Evolutionary conservation across 2,888 invertebrate species (phyloP).

Genomic region (Drosophila rubida): DNA sequence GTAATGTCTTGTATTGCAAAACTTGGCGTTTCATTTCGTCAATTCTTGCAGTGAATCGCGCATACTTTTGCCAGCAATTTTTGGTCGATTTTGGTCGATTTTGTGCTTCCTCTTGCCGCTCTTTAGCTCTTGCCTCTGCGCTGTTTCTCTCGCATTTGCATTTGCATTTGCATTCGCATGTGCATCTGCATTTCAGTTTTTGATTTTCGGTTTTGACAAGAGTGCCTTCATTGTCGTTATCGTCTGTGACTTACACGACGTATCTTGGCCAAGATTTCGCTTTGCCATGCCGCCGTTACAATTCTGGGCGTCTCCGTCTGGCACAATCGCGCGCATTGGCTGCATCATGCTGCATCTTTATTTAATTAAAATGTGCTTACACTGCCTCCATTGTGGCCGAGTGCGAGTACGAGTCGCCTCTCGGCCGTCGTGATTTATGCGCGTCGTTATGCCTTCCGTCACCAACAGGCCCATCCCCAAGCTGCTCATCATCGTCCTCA

Average conservation of each 20-base stretch:
- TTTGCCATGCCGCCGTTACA: conserved; percentile 77
- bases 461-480: conserved; percentile 19
- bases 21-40: conserved; percentile 76
- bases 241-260: conserved; percentile 74
- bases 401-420: conserved; percentile 5
- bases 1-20: conserved; percentile 76
- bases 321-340: conserved; percentile 40
- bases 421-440: conserved; percentile 53
- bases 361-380: conserved; percentile 74
- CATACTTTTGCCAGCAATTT: conserved; percentile 52
- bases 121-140: not conserved
- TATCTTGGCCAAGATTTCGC: conserved; percentile 72
- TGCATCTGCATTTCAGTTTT: conserved; percentile 16
- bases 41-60: conserved; percentile 76
- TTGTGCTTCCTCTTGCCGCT: not conserved
- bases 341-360: conserved; percentile 47
- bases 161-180: not conserved
- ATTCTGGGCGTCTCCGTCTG: conserved; percentile 44
- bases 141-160: conserved; percentile 16
- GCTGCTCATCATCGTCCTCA: conserved; percentile 7
- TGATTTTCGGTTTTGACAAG: conserved; percentile 58
- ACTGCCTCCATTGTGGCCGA: conserved; percentile 47
- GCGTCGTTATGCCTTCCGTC: conserved; percentile 45
- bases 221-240: conserved; percentile 69
- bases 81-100: conserved; percentile 52